These are phyloP conservation scores for Oligia strigilis DNA, from an alignment of 2,888 invertebrate genomes.

Conservation along the genomic window DNA sequence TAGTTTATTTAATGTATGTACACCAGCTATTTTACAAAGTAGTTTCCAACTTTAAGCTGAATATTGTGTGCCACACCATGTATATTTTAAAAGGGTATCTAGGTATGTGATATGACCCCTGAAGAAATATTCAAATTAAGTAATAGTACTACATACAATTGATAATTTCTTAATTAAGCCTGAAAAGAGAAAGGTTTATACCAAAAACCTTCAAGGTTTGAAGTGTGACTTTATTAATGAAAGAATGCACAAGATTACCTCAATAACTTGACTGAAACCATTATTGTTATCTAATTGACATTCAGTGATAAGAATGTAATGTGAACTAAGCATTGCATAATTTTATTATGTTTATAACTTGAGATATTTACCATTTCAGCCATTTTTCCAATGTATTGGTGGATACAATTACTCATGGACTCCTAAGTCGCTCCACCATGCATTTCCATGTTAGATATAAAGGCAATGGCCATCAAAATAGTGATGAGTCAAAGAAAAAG, in stretches of 20 bases:
- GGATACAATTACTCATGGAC: not conserved
- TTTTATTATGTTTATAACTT: slow-evolving; percentile 3
- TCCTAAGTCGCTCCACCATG: not conserved
- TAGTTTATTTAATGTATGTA: slow-evolving; percentile 17
- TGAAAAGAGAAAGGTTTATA: slow-evolving; percentile 55
- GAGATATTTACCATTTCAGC: not conserved
- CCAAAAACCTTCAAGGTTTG: slow-evolving; percentile 42
- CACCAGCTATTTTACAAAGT: slow-evolving; percentile 1
- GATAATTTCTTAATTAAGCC: slow-evolving; percentile 2
- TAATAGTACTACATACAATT: not conserved
- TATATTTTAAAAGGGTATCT: not conserved
- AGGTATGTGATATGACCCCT: not conserved
- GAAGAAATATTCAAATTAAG: not conserved
- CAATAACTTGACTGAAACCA: slow-evolving; percentile 30
- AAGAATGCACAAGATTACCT: slow-evolving; percentile 39
- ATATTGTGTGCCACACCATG: slow-evolving; percentile 21
- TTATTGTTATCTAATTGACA: slow-evolving; percentile 35
- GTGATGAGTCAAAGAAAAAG: not conserved
- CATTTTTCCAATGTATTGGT: not conserved
- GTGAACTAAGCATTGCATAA: slow-evolving; percentile 23
- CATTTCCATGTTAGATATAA: not conserved
- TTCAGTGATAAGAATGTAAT: slow-evolving; percentile 31
- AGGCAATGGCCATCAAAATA: not conserved
- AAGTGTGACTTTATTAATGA: slow-evolving; percentile 29
- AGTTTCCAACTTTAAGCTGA: slow-evolving; percentile 1